These are phyloP conservation scores for Anas platyrhynchos DNA, from an alignment of 2,113 vertebrate species.

Conservation along the genomic window DNA sequence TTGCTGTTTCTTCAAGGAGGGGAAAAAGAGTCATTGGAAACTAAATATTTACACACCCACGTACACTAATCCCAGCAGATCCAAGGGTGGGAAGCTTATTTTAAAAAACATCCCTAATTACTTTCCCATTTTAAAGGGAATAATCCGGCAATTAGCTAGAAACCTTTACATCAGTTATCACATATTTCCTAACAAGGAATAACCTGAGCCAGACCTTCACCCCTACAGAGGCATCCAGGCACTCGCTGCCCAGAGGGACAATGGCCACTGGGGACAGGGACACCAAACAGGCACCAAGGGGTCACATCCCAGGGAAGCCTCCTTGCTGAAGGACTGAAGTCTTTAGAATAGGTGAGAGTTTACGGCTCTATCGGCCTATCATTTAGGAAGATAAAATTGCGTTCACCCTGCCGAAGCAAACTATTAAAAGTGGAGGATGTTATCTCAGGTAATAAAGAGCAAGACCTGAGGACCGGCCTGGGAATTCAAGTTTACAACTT, in stretches of 20 bases:
- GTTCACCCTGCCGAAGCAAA: neutral
- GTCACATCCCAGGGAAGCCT: neutral
- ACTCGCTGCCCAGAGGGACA: neutral
- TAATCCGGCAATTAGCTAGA: neutral
- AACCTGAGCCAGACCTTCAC: neutral
- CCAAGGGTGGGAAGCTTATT: slow-evolving; percentile 27
- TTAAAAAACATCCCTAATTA: slow-evolving; percentile 26
- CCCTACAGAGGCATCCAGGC: neutral
- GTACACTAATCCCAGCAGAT: slow-evolving; percentile 20
- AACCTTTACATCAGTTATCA: neutral
- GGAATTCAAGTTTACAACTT: slow-evolving; percentile 67
- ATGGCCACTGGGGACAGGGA: neutral
- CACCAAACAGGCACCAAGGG: neutral
- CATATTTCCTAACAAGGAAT: neutral
- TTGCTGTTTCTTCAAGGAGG: neutral
- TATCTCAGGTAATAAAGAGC: slow-evolving; percentile 63
- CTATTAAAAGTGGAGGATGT: slow-evolving; percentile 49
- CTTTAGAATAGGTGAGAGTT: neutral
- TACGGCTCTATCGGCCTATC: neutral
- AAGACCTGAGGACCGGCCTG: slow-evolving; percentile 38
- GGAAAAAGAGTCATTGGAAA: slow-evolving; percentile 28
- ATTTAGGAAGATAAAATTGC: slow-evolving; percentile 13
- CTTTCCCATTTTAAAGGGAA: slow-evolving; percentile 49
- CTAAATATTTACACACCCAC: slow-evolving; percentile 63
- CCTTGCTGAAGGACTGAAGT: neutral